A percentile compares a stretch with the other conserved stretches of the same genome.
These are phyloP conservation scores for Ganaspis sp. DNA, from an alignment of 1,140 invertebrate species.

Conservation along the genomic window DNA sequence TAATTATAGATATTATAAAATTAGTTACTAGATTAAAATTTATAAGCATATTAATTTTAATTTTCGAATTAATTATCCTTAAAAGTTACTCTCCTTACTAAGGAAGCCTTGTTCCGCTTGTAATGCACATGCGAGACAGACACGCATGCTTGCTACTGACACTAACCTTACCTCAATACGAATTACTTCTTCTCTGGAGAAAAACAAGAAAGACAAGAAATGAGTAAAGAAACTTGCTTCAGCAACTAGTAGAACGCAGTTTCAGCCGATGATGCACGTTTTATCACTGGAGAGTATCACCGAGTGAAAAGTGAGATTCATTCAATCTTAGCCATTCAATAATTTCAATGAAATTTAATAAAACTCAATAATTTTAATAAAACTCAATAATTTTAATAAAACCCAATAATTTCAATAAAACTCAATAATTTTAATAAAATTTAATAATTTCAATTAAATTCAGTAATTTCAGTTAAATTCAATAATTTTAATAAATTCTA, in stretches of 20 bases:
- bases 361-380: too few relatives aligned
- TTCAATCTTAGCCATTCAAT: too few relatives aligned
- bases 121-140: constrained; percentile 72
- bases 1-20: neutral
- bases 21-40: constrained; percentile 4
- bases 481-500: too few relatives aligned
- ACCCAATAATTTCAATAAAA: too few relatives aligned
- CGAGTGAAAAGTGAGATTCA: neutral
- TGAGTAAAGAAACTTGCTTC: neutral
- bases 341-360: too few relatives aligned
- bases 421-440: too few relatives aligned
- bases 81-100: constrained; percentile 28
- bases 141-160: constrained; percentile 65
- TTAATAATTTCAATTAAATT: too few relatives aligned
- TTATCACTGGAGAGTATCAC: neutral
- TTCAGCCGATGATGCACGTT: constrained; percentile 3
- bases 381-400: too few relatives aligned
- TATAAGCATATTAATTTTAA: neutral
- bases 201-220: constrained; percentile 11
- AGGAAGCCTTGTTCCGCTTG: constrained; percentile 62
- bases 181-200: constrained; percentile 45
- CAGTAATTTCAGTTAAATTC: too few relatives aligned
- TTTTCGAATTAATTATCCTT: neutral
- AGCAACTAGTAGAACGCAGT: constrained; percentile 9
- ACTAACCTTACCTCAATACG: constrained; percentile 60